These are phyloP conservation scores for Eudasyphora cyanicolor DNA, from an alignment of 2,888 invertebrate species.

Conservation along the genomic window DNA sequence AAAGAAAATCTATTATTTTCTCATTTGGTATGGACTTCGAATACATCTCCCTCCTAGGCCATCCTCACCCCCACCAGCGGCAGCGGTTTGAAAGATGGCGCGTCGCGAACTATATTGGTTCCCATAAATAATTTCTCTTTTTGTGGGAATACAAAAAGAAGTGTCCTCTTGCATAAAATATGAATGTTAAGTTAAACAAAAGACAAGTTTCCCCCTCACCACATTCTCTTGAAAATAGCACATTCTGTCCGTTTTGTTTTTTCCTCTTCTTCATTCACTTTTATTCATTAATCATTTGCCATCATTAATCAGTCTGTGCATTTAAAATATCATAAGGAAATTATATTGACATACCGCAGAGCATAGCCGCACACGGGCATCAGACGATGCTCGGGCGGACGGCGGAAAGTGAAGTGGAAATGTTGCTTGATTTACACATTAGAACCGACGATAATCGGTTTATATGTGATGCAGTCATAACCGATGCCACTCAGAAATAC, in stretches of 20 bases:
- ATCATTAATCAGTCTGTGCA: slow-evolving; percentile 62
- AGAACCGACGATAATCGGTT: too few species aligned
- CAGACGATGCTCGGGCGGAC: not conserved
- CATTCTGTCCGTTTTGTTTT: not conserved
- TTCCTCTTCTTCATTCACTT: not conserved
- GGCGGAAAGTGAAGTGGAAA: not conserved
- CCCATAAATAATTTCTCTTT: slow-evolving; percentile 5
- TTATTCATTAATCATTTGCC: slow-evolving; percentile 63
- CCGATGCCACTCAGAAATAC: too few species aligned
- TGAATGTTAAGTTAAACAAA: slow-evolving; percentile 47
- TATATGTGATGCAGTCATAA: too few species aligned
- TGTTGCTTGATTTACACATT: too few species aligned
- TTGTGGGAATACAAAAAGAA: not conserved
- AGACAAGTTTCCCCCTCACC: slow-evolving; percentile 15
- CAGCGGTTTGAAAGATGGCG: not conserved
- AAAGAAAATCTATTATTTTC: slow-evolving; percentile 9
- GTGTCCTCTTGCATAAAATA: slow-evolving; percentile 47
- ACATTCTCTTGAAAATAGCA: too few species aligned
- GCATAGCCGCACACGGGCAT: not conserved
- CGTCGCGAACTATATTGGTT: not conserved
- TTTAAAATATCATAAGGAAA: slow-evolving; percentile 38
- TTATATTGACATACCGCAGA: slow-evolving; percentile 50
- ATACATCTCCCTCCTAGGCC: too few species aligned
- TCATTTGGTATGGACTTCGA: not conserved
- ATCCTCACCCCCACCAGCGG: not conserved